phyloP scores from a whole-genome alignment of 2,888 invertebrate genomes.

The Tetrapedia diversipes region DNA sequence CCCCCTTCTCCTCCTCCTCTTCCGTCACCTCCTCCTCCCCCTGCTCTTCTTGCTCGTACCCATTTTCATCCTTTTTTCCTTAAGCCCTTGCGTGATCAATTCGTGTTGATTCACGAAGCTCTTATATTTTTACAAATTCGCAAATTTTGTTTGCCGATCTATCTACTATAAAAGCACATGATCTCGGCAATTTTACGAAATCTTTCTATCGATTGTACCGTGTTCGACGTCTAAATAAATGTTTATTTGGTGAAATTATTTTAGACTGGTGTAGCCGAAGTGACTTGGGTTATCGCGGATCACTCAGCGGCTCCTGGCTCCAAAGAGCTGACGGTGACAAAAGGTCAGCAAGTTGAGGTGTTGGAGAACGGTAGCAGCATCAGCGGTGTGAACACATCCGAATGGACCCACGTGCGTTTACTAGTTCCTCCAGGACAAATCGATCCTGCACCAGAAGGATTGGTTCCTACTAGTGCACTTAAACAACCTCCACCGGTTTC shows the following conservation, averaged over 20 bases:
- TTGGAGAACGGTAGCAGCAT: conserved; percentile 88
- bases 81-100: neutral
- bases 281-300: conserved; percentile 96
- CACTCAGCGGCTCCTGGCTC: conserved; percentile 89
- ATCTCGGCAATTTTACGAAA: neutral
- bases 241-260: conserved; percentile 70
- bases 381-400: conserved; percentile 62
- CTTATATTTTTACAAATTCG: neutral
- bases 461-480: conserved; percentile 91
- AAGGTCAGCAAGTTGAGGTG: conserved; percentile 97
- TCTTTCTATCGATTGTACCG: neutral
- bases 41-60: neutral
- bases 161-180: neutral
- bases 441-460: conserved; percentile 88
- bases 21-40: neutral
- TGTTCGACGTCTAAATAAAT: neutral
- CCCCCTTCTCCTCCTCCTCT: neutral
- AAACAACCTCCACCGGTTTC: conserved; percentile 88
- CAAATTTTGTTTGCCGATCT: neutral
- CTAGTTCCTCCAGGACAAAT: conserved; percentile 83
- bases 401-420: conserved; percentile 84
- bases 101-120: neutral
- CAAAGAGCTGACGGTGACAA: conserved; percentile 92
- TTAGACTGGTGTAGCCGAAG: conserved; percentile 91
- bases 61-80: neutral